phyloP scores from a whole-genome alignment of 2,888 invertebrate species.

The Hipparchia semele region DNA sequence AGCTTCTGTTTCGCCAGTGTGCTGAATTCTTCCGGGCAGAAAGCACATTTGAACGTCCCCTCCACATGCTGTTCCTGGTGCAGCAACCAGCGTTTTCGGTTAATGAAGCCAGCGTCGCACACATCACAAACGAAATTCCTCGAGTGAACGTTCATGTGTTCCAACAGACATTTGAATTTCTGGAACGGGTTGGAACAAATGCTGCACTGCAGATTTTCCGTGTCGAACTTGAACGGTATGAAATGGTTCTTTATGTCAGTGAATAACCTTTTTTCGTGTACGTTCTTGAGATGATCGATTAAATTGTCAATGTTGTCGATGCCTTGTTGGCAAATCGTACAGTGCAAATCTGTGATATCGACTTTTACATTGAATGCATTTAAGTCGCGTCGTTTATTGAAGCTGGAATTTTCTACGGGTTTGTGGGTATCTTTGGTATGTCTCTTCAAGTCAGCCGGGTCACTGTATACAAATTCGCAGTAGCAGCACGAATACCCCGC shows the following conservation, averaged over 20 bases:
- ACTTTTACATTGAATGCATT: conserved; percentile 55
- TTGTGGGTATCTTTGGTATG: conserved; percentile 51
- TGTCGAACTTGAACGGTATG: conserved; percentile 53
- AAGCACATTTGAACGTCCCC: conserved; percentile 52
- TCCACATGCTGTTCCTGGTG: conserved; percentile 47
- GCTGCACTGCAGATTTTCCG: conserved; percentile 41
- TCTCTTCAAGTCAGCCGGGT: conserved; percentile 52
- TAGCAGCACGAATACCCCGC: conserved; percentile 57
- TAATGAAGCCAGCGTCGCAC: conserved; percentile 53
- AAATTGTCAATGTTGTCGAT: conserved; percentile 50
- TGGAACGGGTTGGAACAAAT: conserved; percentile 41
- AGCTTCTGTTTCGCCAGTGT: conserved; percentile 57
- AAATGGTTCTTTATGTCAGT: conserved; percentile 49
- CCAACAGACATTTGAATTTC: conserved; percentile 44
- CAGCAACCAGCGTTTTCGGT: conserved; percentile 39
- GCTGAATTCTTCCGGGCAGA: conserved; percentile 61
- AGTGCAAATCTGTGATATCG: conserved; percentile 52
- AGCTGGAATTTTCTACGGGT: conserved; percentile 45
- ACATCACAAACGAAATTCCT: conserved; percentile 52
- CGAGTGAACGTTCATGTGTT: conserved; percentile 59
- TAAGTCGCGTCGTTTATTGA: conserved; percentile 52
- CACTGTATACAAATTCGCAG: conserved; percentile 48
- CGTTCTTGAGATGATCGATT: conserved; percentile 50
- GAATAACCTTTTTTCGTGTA: conserved; percentile 44
- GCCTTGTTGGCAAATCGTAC: conserved; percentile 47